Conservation (phyloP, 1,140 invertebrate genomes). For the Hydropsyche tenuis region DNA sequence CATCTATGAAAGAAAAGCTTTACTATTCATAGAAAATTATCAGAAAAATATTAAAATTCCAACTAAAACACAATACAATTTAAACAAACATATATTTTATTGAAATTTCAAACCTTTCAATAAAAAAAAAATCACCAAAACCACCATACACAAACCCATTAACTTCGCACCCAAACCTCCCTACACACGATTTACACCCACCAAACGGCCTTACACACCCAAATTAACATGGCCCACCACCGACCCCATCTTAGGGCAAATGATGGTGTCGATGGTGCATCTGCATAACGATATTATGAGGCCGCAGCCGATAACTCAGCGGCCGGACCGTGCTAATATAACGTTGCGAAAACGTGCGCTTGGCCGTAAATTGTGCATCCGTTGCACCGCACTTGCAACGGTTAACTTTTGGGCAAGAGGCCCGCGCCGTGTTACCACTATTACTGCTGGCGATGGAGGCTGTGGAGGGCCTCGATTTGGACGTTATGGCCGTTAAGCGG, state of each 20-base stretch:
- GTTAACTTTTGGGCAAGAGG: slow-evolving; percentile 36
- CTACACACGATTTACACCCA: too few species aligned
- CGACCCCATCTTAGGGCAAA: too few species aligned
- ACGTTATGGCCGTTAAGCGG: neutral
- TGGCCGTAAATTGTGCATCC: slow-evolving; percentile 38
- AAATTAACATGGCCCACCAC: too few species aligned
- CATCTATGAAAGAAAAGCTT: slow-evolving; percentile 14
- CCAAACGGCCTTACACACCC: too few species aligned
- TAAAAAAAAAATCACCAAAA: too few species aligned
- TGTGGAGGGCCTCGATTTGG: neutral
- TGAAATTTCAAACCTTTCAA: too few species aligned
- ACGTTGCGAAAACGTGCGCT: slow-evolving; percentile 46
- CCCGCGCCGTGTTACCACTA: slow-evolving; percentile 11
- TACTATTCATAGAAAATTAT: neutral
- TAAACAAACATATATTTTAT: too few species aligned
- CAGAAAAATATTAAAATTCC: neutral
- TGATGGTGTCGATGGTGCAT: too few species aligned
- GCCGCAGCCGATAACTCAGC: slow-evolving; percentile 19
- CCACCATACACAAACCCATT: too few species aligned
- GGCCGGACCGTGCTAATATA: slow-evolving; percentile 35
- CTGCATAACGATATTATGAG: neutral
- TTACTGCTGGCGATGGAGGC: too few species aligned
- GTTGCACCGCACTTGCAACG: slow-evolving; percentile 16
- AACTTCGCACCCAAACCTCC: too few species aligned
- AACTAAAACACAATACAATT: too few species aligned